Percentiles rank a stretch among this genome's conserved stretches.
Evolutionary conservation across 2,888 invertebrate genomes (phyloP).

Genomic region (Synergus umbraculus): DNA sequence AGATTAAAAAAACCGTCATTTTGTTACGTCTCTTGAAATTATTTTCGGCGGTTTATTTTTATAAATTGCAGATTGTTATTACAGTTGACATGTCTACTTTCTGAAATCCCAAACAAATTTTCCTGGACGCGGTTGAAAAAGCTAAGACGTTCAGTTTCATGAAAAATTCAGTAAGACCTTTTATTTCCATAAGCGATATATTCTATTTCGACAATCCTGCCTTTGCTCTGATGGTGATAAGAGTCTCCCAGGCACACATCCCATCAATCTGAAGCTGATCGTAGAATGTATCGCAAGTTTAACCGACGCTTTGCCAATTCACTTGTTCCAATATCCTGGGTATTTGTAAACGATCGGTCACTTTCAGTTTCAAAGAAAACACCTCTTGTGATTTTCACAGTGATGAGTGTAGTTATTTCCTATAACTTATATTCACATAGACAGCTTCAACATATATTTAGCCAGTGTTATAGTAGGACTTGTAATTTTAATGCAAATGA

Average conservation of each 20-base stretch:
- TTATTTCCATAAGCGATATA: constrained; percentile 28
- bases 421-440: not conserved
- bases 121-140: not conserved
- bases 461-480: too few relatives aligned
- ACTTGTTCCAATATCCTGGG: constrained; percentile 4
- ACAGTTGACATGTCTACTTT: too few relatives aligned
- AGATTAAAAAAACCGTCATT: too few relatives aligned
- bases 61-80: not conserved
- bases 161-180: constrained; percentile 2
- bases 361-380: constrained; percentile 27
- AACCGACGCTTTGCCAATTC: constrained; percentile 36
- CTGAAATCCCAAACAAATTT: not conserved
- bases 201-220: constrained; percentile 30
- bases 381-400: not conserved
- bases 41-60: too few relatives aligned
- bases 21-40: too few relatives aligned
- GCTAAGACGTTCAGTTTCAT: not conserved
- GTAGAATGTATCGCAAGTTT: constrained; percentile 7
- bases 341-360: constrained; percentile 41
- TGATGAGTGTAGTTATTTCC: not conserved
- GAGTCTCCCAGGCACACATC: constrained; percentile 23
- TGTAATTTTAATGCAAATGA: too few relatives aligned
- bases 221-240: not conserved
- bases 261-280: constrained; percentile 35
- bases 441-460: too few relatives aligned